These are phyloP conservation scores for Mesitornis unicolor DNA, from an alignment of 2,113 vertebrate species.

Conservation along the genomic window DNA sequence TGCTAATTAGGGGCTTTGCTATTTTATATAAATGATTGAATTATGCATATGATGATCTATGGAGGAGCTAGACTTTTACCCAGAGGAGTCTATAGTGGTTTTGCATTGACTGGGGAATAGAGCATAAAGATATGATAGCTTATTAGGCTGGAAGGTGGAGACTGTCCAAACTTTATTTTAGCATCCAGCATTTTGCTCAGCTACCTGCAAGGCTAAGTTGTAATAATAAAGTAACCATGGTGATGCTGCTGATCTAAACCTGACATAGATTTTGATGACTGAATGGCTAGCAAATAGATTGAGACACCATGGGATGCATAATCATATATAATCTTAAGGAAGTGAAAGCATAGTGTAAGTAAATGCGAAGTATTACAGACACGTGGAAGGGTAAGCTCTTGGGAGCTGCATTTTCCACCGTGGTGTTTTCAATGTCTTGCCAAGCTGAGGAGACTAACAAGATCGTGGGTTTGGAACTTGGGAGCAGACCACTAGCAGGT, in stretches of 20 bases:
- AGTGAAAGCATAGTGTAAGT: background rate
- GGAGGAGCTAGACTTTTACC: constrained; percentile 23
- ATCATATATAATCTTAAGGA: background rate
- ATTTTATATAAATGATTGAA: constrained; percentile 40
- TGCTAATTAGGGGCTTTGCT: constrained; percentile 36
- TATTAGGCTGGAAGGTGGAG: background rate
- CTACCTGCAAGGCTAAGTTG: background rate
- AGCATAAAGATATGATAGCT: background rate
- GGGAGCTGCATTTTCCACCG: background rate
- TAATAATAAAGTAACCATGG: background rate
- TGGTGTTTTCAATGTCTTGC: background rate
- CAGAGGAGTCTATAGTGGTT: constrained; percentile 12
- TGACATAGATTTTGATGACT: background rate
- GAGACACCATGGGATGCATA: background rate
- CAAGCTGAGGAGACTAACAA: background rate
- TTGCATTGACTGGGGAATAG: constrained; percentile 10
- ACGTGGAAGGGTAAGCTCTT: background rate
- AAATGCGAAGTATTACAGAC: background rate
- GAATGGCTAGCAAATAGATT: background rate
- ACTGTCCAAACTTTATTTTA: background rate
- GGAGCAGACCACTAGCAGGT: background rate
- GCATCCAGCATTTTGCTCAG: background rate
- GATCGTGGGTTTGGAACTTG: background rate
- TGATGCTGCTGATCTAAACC: background rate
- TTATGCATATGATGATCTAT: background rate